Evolutionary conservation across 1,140 invertebrate genomes (phyloP), one percentile per base, ranked within the genome.

Genomic region (Eueides isabella): DNA sequence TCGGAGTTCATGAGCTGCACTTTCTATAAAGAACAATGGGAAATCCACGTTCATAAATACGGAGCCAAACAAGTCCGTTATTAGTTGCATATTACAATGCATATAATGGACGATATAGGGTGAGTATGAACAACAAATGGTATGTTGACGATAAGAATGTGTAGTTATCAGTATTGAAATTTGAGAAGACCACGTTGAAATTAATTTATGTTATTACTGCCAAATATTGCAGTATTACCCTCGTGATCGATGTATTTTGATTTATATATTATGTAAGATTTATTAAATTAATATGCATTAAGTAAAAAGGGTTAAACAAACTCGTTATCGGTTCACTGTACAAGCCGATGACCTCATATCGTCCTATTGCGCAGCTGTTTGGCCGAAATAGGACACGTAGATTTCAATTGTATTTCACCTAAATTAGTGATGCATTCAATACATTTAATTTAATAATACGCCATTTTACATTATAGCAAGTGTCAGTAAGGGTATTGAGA

Each of bases 21-120:
- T 90, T 90, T 90, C 88, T 90, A 90, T 79, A 76, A 33, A 65
- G 77, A 87, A 89, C 86, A 88, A 89, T 87, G 67, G 81, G 77
- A 65, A 71, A 19, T 19, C 23, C n/a, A 30, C 31, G 33, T 28
- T 31, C 14, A 48, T 7, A n/a, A 71, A 35, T 71, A 67, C 71
- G 5, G 70, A 61, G 33, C 67, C 29, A 71, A 67, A 71, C 63
- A 64, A 23, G n/a, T 16, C 23, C 33, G 44, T 35, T 19, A 29
- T 67, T 67, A 75, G 65, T 55, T 71, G 14, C 38, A 62, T 67
- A 62, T 67, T 75, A 31, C 62, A 68, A 44, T 74, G 35, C 28
- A 63, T 63, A n/a, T 33, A 35, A 69, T 23, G 19, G 4, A n/a
- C n/a, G 48, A 26, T 41, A 44, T 26, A 67, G 65, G 44, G 26